phyloP scores from a whole-genome alignment of 2,113 vertebrate species.

The Neofelis nebulosa region DNA sequence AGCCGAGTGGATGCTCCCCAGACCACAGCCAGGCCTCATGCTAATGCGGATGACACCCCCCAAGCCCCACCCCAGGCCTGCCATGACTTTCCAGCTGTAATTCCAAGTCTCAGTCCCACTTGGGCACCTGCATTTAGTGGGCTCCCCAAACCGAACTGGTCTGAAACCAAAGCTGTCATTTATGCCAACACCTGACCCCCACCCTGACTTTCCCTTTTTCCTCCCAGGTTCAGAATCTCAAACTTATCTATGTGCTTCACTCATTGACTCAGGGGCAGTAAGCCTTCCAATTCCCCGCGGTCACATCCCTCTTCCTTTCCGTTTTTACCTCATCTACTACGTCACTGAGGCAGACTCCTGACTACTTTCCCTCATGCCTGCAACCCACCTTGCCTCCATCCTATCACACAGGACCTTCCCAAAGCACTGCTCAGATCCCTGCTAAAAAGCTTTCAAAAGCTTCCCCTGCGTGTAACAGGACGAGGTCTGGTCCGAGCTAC shows the following conservation, averaged over 20 bases:
- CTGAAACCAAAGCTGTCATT: not conserved
- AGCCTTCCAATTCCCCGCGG: not conserved
- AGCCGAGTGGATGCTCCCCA: not conserved
- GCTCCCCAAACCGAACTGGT: not conserved
- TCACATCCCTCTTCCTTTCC: not conserved
- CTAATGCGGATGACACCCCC: not conserved
- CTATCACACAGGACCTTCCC: not conserved
- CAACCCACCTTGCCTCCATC: not conserved
- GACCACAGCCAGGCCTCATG: not conserved
- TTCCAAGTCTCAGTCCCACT: not conserved
- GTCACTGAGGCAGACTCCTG: not conserved
- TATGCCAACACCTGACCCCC: not conserved
- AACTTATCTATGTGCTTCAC: not conserved
- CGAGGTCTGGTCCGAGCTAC: not conserved
- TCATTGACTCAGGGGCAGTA: not conserved
- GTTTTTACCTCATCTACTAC: not conserved
- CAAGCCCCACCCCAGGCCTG: not conserved
- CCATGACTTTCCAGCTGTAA: not conserved
- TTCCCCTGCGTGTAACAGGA: not conserved
- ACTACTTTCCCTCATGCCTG: not conserved
- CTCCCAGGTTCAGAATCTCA: not conserved
- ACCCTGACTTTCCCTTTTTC: not conserved
- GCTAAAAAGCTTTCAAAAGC: not conserved
- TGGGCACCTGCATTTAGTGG: not conserved
- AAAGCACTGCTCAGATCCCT: not conserved